A percentile compares a stretch with the other conserved stretches of the same genome.
Evolutionary conservation across 2,113 vertebrate species (phyloP).

Genomic region (Ivindomyrus marchei): DNA sequence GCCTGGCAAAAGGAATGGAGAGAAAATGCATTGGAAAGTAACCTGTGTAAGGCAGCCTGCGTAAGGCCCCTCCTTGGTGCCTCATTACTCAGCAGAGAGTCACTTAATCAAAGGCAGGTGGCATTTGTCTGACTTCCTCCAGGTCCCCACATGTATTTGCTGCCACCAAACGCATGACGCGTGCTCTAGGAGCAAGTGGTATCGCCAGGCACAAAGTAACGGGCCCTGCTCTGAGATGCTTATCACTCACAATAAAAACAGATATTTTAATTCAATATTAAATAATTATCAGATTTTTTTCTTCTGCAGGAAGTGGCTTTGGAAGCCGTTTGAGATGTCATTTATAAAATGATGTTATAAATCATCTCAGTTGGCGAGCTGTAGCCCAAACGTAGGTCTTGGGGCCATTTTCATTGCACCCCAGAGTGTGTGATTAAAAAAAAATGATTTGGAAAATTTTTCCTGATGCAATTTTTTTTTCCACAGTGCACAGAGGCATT

Average conservation of each 20-base stretch:
- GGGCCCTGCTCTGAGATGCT: background rate
- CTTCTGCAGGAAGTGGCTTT: background rate
- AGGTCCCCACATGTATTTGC: background rate
- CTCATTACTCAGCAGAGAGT: constrained; percentile 53
- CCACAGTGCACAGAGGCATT: background rate
- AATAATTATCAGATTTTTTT: background rate
- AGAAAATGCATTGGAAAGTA: constrained; percentile 47
- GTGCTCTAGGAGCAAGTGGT: background rate
- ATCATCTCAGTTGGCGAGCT: background rate
- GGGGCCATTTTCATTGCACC: background rate
- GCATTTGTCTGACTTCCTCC: constrained; percentile 23
- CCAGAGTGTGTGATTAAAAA: background rate
- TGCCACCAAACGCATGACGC: background rate
- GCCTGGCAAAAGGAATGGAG: constrained; percentile 37
- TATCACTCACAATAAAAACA: background rate
- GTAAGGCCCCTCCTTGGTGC: constrained; percentile 36
- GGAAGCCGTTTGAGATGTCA: background rate
- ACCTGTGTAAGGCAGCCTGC: constrained; percentile 29
- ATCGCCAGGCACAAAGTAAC: background rate
- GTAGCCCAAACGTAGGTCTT: background rate
- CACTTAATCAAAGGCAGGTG: constrained; percentile 27
- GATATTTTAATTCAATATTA: background rate
- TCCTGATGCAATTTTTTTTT: background rate
- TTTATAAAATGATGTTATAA: background rate
- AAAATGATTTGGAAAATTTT: background rate